phyloP scores from a whole-genome alignment of 1,140 invertebrate species.

The Hyles vespertilio region DNA sequence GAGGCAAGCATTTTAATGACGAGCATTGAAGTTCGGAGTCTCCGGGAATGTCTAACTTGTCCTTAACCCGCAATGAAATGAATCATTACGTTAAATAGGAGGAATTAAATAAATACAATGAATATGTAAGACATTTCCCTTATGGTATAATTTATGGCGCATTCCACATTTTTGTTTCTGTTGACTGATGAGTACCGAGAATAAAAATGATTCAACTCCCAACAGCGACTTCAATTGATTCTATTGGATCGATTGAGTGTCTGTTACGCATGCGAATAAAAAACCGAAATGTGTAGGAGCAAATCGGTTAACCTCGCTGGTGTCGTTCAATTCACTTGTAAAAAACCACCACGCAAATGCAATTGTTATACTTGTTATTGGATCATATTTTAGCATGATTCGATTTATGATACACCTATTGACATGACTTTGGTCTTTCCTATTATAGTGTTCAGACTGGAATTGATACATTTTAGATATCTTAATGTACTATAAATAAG shows the following conservation, averaged over 20 bases:
- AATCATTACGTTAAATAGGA: no score
- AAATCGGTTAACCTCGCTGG: constrained; percentile 36
- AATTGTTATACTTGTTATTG: not conserved
- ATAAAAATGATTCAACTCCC: constrained; percentile 22
- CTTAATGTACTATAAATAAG: not conserved
- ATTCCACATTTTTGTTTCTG: constrained; percentile 3
- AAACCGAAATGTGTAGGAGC: constrained; percentile 31
- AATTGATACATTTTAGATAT: not conserved
- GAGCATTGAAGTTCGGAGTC: no score
- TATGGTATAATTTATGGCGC: not conserved
- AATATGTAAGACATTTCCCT: not conserved
- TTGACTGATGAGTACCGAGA: constrained; percentile 1
- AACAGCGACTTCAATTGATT: constrained; percentile 30
- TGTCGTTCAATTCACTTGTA: constrained; percentile 25
- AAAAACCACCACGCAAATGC: constrained; percentile 10
- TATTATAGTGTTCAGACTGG: not conserved
- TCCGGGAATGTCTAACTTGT: no score
- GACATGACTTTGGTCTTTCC: not conserved
- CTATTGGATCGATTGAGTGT: constrained; percentile 27
- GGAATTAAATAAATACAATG: not conserved
- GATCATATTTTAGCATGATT: constrained; percentile 13
- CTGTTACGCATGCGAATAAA: constrained; percentile 16
- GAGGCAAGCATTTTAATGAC: no score
- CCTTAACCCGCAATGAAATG: no score
- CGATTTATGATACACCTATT: constrained; percentile 18